A percentile compares a stretch with the other conserved stretches of the same genome.
These are phyloP conservation scores for Ahaetulla prasina DNA, from an alignment of 2,113 vertebrate species.

Conservation along the genomic window DNA sequence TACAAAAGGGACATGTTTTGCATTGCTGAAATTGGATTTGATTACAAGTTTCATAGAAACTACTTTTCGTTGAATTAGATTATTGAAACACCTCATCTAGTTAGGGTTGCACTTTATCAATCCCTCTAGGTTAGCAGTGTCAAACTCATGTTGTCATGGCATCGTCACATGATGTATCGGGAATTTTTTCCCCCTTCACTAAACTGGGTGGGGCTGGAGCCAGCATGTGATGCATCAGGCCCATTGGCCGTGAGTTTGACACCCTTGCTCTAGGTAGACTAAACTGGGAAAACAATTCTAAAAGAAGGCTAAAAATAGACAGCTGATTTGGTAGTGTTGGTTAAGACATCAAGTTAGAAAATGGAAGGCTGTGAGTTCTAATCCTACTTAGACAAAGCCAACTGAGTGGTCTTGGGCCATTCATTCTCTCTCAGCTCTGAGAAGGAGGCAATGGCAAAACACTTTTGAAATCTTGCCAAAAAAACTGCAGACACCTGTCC, in stretches of 20 bases:
- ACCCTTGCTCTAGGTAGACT: neutral
- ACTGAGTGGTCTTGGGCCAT: neutral
- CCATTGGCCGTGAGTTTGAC: no score
- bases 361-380: neutral
- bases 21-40: neutral
- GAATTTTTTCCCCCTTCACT: no score
- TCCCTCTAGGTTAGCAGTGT: no score
- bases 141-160: no score
- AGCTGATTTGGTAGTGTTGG: neutral
- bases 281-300: neutral
- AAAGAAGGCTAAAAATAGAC: neutral
- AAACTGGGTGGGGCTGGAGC: no score
- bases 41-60: neutral
- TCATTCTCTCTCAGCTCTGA: neutral
- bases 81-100: neutral
- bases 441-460: neutral
- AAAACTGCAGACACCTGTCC: neutral
- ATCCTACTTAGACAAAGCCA: neutral
- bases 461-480: neutral
- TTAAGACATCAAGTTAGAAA: neutral
- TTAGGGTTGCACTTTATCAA: neutral
- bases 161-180: no score
- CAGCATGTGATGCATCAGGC: no score
- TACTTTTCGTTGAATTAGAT: neutral
- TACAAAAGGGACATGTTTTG: neutral